Evolutionary conservation across 2,113 vertebrate species (phyloP).

Genomic region (Lucifuga dentata): DNA sequence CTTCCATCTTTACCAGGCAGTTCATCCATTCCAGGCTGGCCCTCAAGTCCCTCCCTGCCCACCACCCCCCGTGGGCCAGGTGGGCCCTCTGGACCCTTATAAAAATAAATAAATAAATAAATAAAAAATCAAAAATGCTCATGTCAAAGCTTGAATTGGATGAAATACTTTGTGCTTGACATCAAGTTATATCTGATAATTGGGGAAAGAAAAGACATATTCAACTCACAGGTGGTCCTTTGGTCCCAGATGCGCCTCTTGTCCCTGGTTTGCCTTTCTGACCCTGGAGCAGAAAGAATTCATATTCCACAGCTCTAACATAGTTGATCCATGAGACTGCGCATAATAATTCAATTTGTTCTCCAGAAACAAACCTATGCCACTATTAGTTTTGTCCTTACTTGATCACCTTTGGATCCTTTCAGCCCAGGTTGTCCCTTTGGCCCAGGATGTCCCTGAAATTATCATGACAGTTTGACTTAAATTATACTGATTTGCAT

Average conservation of each 20-base stretch:
- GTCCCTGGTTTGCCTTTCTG: conserved; percentile 90
- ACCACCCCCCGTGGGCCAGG: conserved; percentile 90
- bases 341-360: not conserved
- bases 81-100: conserved; percentile 89
- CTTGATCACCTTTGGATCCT: conserved; percentile 95
- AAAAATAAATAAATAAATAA: not conserved
- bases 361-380: not conserved
- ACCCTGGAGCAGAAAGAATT: conserved; percentile 84
- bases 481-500: not conserved
- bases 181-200: not conserved
- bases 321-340: not conserved
- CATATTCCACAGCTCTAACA: conserved; percentile 22
- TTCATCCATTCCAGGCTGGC: conserved; percentile 87
- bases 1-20: conserved; percentile 86
- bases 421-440: conserved; percentile 88
- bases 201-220: not conserved
- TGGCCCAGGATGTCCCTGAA: conserved; percentile 91
- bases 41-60: conserved; percentile 92
- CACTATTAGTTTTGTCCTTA: conserved; percentile 76
- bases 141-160: not conserved
- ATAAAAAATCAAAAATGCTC: not conserved
- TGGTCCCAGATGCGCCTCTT: conserved; percentile 83
- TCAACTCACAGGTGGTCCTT: conserved; percentile 88
- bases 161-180: not conserved
- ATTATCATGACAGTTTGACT: conserved; percentile 40